Evolutionary conservation across 92 coral and sea anemone species (phyloP), one percentile per base, ranked within the genome.

Genomic region (Pocillopora meandrina): DNA sequence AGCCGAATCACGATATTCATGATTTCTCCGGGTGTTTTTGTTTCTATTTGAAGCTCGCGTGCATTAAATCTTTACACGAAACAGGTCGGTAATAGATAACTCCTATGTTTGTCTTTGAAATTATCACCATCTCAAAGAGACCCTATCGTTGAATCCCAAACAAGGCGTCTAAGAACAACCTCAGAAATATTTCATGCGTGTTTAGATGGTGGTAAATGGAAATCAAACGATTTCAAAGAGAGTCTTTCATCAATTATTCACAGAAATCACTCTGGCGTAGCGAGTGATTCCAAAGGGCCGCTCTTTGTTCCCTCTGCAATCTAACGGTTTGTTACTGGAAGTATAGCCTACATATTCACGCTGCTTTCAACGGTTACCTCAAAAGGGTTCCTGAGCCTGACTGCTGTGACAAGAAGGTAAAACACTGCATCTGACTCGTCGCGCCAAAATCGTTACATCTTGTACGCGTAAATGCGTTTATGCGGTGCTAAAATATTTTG

Each of bases 201-300:
- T 83, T 65, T 62, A 74, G 63, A 47, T 74, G 86, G 86, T 85
- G 83, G 83, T 85, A 89, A 75, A 72, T 74, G 82, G 71, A 84
- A 85, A 89, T 85, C 86, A 73, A 72, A 70, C 75, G 76, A 87
- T 82, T 87, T 87, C 81, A 67, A 87, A 76, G 71, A 60, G 82
- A 67, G 64, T 77, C 36, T 33, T 74, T 42, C 80, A 83, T 83
- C 86, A 83, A 83, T 83, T 83, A 83, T 83, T 83, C 66, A 83
- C 79, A 42, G 71, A 64, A 73, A 81, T 65, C 86, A 83, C 80
- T 74, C 74, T 63, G 86, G 86, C 86, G 86, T 73, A 73, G 72
- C 86, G 80, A 61, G 73, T 49, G 71, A 63, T 74, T 74, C 80
- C 78, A 61, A 55, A 64, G 73, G 86, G 73, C 52, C 80, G 56